Base-by-base conservation (phyloP, 2,113 vertebrate species). In the Agapornis roseicollis region DNA sequence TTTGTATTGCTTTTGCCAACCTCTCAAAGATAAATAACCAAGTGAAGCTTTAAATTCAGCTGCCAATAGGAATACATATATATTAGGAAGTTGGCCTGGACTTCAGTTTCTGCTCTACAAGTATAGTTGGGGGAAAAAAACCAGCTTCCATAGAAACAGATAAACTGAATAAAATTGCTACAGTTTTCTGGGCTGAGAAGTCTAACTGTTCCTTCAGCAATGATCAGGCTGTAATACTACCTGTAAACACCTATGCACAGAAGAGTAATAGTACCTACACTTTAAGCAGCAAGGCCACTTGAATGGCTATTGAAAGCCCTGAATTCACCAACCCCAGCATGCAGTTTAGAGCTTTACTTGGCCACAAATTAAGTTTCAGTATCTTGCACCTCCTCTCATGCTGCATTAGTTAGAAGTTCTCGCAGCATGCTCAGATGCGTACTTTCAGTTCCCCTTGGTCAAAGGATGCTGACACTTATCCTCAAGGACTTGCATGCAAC, bases 31-130 rank as follows among this genome's bases (percentile, higher is more conserved):
- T 85, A 78, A 83, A 84, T 5, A 90, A 46, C 64, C 60, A 84
- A 63, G 55, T 23, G 78, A 66, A 86, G 17, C 68, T 92, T 70
- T 85, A 68, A 85, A 90, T 77, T 49, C 79, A 88, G 33, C 49
- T 85, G 58, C 47, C 61, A 86, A 35, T 1, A 78, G 42, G 64
- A 90, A 93, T 19, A 80, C 17, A 58, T 10, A 33, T 13, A 61
- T 70, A 85, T 58, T 58, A 73, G 76, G 28, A 88, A 85, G 13
- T 8, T 83, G 63, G 31, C 82, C 0, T 89, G 49, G 41, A 85
- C 85, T 93, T 78, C 80, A 70, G 46, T 46, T 93, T 82, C 58
- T 61, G 52, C 58, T 90, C 55, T 74, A 65, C 50, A 71, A 70
- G 46, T 33, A 70, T 1, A 42, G n/a, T 4, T 58, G 65, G 39